phyloP scores from a whole-genome alignment of 2,888 invertebrate genomes.

The Priocnemis perturbator region DNA sequence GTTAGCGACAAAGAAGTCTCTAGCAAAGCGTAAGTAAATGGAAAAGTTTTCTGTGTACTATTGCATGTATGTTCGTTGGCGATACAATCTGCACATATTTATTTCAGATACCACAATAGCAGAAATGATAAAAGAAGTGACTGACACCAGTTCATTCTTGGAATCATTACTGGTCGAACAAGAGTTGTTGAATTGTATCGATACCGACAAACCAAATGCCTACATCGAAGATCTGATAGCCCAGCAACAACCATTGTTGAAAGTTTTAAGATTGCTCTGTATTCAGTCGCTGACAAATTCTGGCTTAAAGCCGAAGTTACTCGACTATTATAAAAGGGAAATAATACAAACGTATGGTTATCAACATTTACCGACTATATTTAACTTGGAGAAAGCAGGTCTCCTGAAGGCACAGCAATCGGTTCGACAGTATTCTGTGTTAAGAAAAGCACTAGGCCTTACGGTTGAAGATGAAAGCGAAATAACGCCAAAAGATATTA shows the following conservation, averaged over 20 bases:
- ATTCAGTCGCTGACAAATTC: slow-evolving; percentile 95
- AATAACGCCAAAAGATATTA: slow-evolving; percentile 89
- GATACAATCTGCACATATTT: slow-evolving; percentile 14
- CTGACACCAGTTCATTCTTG: slow-evolving; percentile 85
- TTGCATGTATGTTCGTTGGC: not conserved
- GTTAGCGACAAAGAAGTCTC: slow-evolving; percentile 89
- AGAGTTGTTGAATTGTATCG: slow-evolving; percentile 93
- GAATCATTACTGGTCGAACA: slow-evolving; percentile 91
- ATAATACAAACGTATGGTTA: slow-evolving; percentile 92
- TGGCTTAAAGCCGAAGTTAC: slow-evolving; percentile 92
- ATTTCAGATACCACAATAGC: slow-evolving; percentile 91
- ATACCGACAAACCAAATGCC: slow-evolving; percentile 91
- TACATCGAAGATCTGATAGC: slow-evolving; percentile 96
- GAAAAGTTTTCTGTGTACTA: not conserved
- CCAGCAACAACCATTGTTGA: slow-evolving; percentile 86
- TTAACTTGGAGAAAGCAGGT: slow-evolving; percentile 92
- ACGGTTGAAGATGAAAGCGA: slow-evolving; percentile 94
- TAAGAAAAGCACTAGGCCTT: slow-evolving; percentile 88
- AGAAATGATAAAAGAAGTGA: slow-evolving; percentile 92
- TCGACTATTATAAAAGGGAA: slow-evolving; percentile 84
- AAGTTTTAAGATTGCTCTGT: slow-evolving; percentile 92
- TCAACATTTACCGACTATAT: slow-evolving; percentile 86
- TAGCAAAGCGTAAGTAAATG: slow-evolving; percentile 79
- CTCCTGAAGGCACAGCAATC: slow-evolving; percentile 86
- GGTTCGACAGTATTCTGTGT: slow-evolving; percentile 83